Evolutionary conservation across 2,113 vertebrate genomes (phyloP), one percentile per base, ranked within the genome.

Genomic region (Heteronetta atricapilla): DNA sequence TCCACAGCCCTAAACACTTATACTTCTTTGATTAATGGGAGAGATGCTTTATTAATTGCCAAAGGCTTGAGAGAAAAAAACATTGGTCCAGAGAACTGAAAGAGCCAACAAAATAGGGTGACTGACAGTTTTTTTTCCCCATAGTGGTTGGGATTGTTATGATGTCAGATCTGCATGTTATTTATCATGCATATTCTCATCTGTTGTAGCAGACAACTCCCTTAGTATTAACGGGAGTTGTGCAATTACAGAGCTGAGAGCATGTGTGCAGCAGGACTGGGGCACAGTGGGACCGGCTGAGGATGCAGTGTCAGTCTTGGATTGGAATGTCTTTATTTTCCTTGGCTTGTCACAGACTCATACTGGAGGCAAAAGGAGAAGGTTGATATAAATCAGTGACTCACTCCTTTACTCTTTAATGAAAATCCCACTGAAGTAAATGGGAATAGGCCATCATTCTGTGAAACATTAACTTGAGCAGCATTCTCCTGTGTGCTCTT

Each of bases 301-400:
- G 96, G 96, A 89, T 97, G 95, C 94, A 86, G 55, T 86, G 95
- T 97, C 94, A 96, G 96, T 93, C 94, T 96, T 22, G 0, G 91
- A 92, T 94, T 95, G 96, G 97, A 98, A 97, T 98, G 96, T 95
- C 97, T 97, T 97, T 98, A 95, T 97, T 98, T 98, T 96, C 93
- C 46, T 98, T 98, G 97, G 96, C 97, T 94, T 96, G 58, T 73
- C 74, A 75, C 4, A 2, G 90, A 60, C 79, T 97, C 84, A 38
- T 86, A 91, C 88, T 97, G 96, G 87, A 98, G 94, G 88, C 94
- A 97, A 97, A 90, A 96, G 67, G 74, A 89, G 88, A 91, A 96
- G 93, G 75, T 95, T 97, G 97, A 97, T 97, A 96, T 95, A 96
- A 96, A 97, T 96, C 95, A 96, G 86, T 96, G 90, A 93, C 91